Percentiles rank a stretch among this genome's conserved stretches.
Evolutionary conservation across 2,797 vertebrate genomes (phyloP).

Genomic region (Mareca penelope): DNA sequence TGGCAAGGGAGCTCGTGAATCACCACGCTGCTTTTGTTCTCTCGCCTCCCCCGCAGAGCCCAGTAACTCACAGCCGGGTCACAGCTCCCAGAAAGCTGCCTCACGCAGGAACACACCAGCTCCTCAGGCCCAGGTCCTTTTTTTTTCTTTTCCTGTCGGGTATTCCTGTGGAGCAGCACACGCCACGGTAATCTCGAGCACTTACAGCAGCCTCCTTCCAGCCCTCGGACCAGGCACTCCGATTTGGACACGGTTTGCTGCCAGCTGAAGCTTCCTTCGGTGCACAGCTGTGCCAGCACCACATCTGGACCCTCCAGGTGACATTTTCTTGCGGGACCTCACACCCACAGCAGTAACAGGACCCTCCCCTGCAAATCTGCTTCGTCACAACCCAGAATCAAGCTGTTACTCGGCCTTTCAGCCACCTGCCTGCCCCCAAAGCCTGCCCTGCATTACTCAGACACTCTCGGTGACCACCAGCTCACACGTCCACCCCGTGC

Average conservation of each 20-base stretch:
- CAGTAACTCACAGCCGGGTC: background rate
- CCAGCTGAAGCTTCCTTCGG: background rate
- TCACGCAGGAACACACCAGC: background rate
- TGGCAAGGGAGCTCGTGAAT: background rate
- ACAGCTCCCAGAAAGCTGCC: background rate
- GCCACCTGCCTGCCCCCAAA: background rate
- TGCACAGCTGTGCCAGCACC: background rate
- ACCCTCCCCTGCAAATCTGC: background rate
- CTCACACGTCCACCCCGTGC: background rate
- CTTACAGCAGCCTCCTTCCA: background rate
- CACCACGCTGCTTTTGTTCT: background rate
- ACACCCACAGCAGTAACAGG: background rate
- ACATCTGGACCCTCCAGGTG: background rate
- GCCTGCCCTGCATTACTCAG: background rate
- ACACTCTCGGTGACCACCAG: background rate
- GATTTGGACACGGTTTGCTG: background rate
- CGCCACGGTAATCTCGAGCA: no score
- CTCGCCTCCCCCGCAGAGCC: background rate
- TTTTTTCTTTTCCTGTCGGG: background rate
- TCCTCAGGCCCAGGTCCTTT: background rate
- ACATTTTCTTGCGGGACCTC: background rate
- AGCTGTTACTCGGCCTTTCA: background rate
- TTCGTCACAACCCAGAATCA: background rate
- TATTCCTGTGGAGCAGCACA: background rate
- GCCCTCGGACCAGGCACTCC: background rate